Evolutionary conservation across 2,113 vertebrate genomes (phyloP).

Genomic region (Myxocyprinus asiaticus): DNA sequence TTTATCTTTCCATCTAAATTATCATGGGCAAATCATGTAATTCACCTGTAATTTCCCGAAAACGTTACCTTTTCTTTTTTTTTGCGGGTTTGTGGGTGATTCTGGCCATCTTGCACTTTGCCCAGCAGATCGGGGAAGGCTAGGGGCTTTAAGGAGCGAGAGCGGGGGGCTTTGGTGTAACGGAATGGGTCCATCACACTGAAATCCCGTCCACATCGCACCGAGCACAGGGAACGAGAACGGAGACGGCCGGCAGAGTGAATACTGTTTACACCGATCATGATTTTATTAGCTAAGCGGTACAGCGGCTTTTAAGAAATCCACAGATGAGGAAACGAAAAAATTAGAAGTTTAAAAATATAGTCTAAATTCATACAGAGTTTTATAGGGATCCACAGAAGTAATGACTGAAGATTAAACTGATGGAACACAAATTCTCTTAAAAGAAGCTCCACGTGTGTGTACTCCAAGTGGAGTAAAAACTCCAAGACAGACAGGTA

Average conservation of each 20-base stretch:
- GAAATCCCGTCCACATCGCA: conserved; percentile 87
- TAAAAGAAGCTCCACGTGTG: not conserved
- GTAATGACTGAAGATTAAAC: not conserved
- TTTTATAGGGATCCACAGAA: not conserved
- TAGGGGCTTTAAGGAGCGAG: conserved; percentile 89
- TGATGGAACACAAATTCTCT: not conserved
- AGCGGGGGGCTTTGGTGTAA: conserved; percentile 89
- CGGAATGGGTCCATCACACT: conserved; percentile 86
- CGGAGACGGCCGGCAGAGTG: conserved; percentile 87
- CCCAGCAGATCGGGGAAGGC: conserved; percentile 93
- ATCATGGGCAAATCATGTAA: not conserved
- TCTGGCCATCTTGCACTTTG: conserved; percentile 75
- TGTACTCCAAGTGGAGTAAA: not conserved
- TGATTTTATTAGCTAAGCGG: conserved; percentile 52
- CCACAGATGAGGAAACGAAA: not conserved
- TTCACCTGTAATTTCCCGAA: not conserved
- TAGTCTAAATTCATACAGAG: not conserved
- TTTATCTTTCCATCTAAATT: no score
- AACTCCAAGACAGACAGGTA: not conserved
- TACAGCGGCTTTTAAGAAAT: not conserved
- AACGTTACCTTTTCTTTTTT: conserved; percentile 76
- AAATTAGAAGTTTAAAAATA: not conserved
- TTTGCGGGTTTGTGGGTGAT: conserved; percentile 84
- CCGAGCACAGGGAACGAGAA: conserved; percentile 91
- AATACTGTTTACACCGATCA: conserved; percentile 96